Conservation (phyloP, 1,140 invertebrate species). For the Aphelinus atriplicis region DNA sequence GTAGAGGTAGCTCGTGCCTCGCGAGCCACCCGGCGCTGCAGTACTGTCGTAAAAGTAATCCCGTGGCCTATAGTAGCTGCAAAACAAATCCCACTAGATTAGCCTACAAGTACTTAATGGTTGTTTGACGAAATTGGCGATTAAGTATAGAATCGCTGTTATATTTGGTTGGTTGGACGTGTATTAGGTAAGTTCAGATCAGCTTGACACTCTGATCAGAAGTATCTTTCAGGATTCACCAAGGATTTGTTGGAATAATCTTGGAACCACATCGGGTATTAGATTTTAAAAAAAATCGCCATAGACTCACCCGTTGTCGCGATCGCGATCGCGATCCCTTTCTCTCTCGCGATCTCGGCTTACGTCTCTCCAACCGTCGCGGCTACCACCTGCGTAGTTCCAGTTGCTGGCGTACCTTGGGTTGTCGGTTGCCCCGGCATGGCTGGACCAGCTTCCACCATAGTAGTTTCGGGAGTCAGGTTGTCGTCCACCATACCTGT, state of each 20-base stretch:
- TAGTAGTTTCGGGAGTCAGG: slow-evolving; percentile 67
- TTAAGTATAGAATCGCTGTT: too few relatives aligned
- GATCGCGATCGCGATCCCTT: slow-evolving; percentile 28
- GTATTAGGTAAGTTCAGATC: too few relatives aligned
- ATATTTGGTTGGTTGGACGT: too few relatives aligned
- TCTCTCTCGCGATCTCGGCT: slow-evolving; percentile 52
- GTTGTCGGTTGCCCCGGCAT: neutral
- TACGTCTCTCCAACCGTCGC: slow-evolving; percentile 54
- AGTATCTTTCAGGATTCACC: too few relatives aligned
- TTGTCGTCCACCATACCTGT: slow-evolving; percentile 31
- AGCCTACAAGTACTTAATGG: too few relatives aligned
- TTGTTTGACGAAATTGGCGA: too few relatives aligned
- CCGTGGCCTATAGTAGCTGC: slow-evolving; percentile 56
- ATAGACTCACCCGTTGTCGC: slow-evolving; percentile 38
- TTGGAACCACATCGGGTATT: too few relatives aligned
- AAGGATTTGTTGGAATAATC: too few relatives aligned
- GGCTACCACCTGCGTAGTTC: slow-evolving; percentile 54
- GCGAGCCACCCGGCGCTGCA: slow-evolving; percentile 53
- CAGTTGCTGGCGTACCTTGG: slow-evolving; percentile 55
- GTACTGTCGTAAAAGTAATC: slow-evolving; percentile 64
- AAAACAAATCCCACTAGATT: too few relatives aligned
- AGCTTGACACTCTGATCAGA: too few relatives aligned
- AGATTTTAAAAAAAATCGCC: too few relatives aligned
- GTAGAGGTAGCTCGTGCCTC: slow-evolving; percentile 63
- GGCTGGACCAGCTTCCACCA: slow-evolving; percentile 42